Evolutionary conservation across 2,113 vertebrate species (phyloP), one percentile per base, ranked within the genome.

Genomic region (Mastomys natalensis): DNA sequence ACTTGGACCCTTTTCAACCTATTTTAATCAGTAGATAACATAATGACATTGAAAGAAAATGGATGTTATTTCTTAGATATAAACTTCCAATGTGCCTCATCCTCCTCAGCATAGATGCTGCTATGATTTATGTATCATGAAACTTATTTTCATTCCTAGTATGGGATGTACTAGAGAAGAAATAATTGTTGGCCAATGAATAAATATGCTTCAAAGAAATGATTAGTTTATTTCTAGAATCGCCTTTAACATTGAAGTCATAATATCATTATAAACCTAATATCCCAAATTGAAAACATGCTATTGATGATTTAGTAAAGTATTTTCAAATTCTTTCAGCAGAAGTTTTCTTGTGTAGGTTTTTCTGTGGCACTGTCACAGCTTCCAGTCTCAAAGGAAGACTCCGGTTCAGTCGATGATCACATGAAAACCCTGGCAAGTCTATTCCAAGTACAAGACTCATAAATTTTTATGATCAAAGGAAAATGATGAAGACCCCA

Each of bases 181-280:
- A 81, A 5, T 84, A 64, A 74, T 64, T 64, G 37, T n/a, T 81
- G 29, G 24, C 48, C 72, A 87, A 37, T 85, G 43, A 90, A 81
- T 86, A 74, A 55, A 72, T 73, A 48, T 89, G 34, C 2, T 29
- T 13, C 58, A 62, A 90, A 21, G 10, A 81, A 87, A 76, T 64
- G 55, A 34, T 3, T 48, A 9, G n/a, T n/a, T 89, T 93, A 55
- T 81, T 95, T 97, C 22, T 66, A 78, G 89, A 76, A 31, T 19
- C n/a, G 40, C 43, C 37, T 43, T 90, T 68, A 85, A 26, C 37
- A 70, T 37, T 48, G 5, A 37, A 7, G 10, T 6, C 2, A 19
- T 16, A 13, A 34, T 66, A 43, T 70, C 51, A 80, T 31, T 80
- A 72, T 94, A 93, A 80, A 53, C 2, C 34, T 9, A 31, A 73